phyloP scores from a whole-genome alignment of 2,888 invertebrate genomes.

The Pseudococcus longispinus region DNA sequence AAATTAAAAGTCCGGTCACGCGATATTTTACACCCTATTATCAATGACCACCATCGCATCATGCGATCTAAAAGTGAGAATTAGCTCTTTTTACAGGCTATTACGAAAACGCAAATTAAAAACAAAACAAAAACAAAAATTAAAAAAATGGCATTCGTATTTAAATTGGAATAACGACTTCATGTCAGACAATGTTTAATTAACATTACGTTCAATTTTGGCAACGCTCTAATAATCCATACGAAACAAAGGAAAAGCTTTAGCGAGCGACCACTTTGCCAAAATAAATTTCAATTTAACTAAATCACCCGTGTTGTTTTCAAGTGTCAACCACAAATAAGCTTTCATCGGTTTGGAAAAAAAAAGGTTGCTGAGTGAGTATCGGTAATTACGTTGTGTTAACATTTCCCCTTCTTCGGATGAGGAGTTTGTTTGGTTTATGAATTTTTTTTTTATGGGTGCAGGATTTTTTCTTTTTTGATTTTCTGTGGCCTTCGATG shows the following conservation, averaged over 20 bases:
- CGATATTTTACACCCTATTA: slow-evolving; percentile 1
- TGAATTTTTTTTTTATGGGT: too few relatives aligned
- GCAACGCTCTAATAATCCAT: neutral
- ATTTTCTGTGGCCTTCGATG: too few relatives aligned
- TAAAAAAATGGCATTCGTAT: neutral
- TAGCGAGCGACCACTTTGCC: neutral
- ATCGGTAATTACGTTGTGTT: too few relatives aligned
- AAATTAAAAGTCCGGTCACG: slow-evolving; percentile 44
- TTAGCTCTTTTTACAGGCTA: slow-evolving; percentile 32
- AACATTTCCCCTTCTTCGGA: too few relatives aligned
- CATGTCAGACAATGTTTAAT: neutral
- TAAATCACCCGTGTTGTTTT: neutral
- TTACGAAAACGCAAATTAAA: slow-evolving; percentile 9
- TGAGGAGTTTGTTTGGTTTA: too few relatives aligned
- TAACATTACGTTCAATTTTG: neutral
- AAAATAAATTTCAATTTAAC: neutral
- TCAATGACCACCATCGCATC: slow-evolving; percentile 20
- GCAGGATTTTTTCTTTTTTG: too few relatives aligned
- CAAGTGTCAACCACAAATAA: too few relatives aligned
- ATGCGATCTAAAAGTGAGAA: slow-evolving; percentile 21
- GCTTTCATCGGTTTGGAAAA: too few relatives aligned
- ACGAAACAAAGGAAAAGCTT: neutral
- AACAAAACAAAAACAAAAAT: neutral
- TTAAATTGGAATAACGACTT: neutral
- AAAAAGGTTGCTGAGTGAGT: too few relatives aligned